phyloP scores from a whole-genome alignment of 2,113 vertebrate species.

The Probosciger aterrimus region DNA sequence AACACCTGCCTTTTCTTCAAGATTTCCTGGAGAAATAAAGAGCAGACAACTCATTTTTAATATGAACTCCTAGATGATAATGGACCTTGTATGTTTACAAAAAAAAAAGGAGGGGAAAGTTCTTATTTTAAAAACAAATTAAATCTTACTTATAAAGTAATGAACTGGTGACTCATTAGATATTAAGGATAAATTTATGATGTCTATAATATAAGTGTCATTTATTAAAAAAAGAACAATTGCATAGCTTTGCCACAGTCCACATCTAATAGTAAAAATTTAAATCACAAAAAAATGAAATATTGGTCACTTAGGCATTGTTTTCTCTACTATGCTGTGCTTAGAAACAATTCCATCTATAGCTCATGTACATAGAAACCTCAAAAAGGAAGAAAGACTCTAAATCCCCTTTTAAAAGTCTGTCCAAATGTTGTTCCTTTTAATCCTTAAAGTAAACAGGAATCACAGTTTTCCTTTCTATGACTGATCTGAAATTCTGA shows the following conservation, averaged over 20 bases:
- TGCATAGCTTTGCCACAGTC: neutral
- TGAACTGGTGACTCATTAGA: neutral
- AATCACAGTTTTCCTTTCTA: neutral
- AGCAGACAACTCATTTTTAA: neutral
- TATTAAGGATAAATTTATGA: neutral
- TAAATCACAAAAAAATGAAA: neutral
- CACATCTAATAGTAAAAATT: neutral
- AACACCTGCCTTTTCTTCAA: neutral
- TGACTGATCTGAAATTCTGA: neutral
- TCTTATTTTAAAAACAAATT: neutral
- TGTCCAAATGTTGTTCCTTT: neutral
- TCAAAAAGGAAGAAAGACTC: neutral
- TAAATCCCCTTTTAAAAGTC: neutral
- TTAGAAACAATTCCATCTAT: neutral
- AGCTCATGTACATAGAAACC: neutral
- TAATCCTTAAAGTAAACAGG: neutral
- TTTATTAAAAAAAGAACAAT: neutral
- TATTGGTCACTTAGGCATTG: neutral
- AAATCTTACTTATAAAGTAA: neutral
- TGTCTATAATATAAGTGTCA: neutral
- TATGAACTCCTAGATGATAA: neutral
- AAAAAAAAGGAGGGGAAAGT: neutral
- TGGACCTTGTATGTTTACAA: neutral
- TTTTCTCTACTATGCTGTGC: accelerated
- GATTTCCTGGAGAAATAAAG: neutral